A percentile compares a stretch with the other conserved stretches of the same genome.
These are phyloP conservation scores for Ridgeia piscesae DNA, from an alignment of 1,140 invertebrate species.

Conservation along the genomic window DNA sequence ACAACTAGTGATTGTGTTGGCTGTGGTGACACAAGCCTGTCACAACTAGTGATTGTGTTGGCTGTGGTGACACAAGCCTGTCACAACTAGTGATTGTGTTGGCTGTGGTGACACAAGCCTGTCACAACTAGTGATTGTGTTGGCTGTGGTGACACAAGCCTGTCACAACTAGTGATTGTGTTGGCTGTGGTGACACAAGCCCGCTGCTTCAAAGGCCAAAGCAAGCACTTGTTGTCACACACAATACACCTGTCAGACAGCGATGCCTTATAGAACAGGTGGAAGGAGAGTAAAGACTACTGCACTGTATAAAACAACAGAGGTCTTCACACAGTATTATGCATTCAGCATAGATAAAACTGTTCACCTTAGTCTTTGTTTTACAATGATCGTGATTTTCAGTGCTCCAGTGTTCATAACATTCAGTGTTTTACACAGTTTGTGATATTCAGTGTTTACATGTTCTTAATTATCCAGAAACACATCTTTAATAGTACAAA, in stretches of 20 bases:
- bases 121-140: not conserved
- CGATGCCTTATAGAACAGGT: not conserved
- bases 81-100: not conserved
- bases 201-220: not conserved
- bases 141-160: not conserved
- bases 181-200: not conserved
- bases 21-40: not conserved
- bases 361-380: not conserved
- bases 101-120: too few relatives aligned
- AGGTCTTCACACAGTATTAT: not conserved
- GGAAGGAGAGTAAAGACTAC: not conserved
- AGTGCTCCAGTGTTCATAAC: not conserved
- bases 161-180: not conserved
- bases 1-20: too few relatives aligned
- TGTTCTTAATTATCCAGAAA: not conserved
- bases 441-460: not conserved
- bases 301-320: not conserved
- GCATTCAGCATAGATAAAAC: not conserved
- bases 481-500: not conserved
- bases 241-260: not conserved
- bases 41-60: not conserved
- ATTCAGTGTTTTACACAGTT: too few relatives aligned
- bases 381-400: not conserved
- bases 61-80: too few relatives aligned
- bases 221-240: not conserved